Evolutionary conservation across 2,888 invertebrate genomes (phyloP), one percentile per base, ranked within the genome.

Genomic region (Hoplodrina ambigua): DNA sequence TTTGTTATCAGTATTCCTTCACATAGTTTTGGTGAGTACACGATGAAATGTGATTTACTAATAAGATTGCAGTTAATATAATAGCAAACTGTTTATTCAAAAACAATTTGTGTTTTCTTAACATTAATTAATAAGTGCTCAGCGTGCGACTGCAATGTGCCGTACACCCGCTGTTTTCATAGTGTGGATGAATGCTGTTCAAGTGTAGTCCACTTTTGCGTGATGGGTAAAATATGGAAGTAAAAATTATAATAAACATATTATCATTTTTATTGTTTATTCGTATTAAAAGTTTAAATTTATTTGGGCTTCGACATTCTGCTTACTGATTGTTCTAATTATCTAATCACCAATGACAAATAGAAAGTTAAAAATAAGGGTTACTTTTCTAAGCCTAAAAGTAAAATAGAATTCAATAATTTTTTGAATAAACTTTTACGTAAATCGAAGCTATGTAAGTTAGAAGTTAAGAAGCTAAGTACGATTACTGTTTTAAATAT

Each of bases 11-110:
- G 67, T 85, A 54, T 62, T 85, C 25, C 61, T 84, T 20, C 63
- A 87, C 56, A 73, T 82, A 58, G 54, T 79, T 30, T 67, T 73
- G 82, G 88, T 89, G 70, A 83, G 87, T 84, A 68, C 15, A 37
- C 46, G 11, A 20, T 64, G 57, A 49, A 73, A 75, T 56, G 20
- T 78, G 56, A 55, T 44, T 60, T 46, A 59, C 41, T 57, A 19
- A 56, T 49, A 65, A 37, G 0, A 58, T 65, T 58, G 17, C 19
- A 15, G 19, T 57, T 49, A 49, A 52, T 41, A 44, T 30, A 56
- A 63, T 17, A 65, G 15, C 19, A 41, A 61, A 74, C 69, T 13
- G 54, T 50, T 62, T 65, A 78, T 76, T 65, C 55, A 63, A 68
- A 71, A 80, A 56, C 53, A 62, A 52, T 67, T 58, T 72, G 55